Percentiles rank a stretch among this genome's conserved stretches.
Conservation (phyloP, 1,140 invertebrate genomes). For the Teleopsis dalmanni region DNA sequence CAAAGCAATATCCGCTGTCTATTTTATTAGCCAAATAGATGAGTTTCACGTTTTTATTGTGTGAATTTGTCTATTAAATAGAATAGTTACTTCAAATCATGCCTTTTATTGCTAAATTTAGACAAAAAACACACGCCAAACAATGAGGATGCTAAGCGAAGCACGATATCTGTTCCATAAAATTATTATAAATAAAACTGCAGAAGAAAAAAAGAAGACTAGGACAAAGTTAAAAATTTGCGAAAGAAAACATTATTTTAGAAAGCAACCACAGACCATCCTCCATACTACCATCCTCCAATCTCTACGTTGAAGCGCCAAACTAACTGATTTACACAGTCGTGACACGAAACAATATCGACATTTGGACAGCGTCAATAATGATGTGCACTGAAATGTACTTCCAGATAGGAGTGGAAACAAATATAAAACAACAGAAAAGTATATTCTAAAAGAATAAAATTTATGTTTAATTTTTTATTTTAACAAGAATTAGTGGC, state of each 20-base stretch:
- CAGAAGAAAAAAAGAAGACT: neutral
- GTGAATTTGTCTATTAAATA: slow-evolving; percentile 1
- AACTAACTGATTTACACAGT: slow-evolving; percentile 12
- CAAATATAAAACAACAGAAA: neutral
- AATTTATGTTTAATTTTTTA: too few relatives aligned
- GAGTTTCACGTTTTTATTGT: slow-evolving; percentile 3
- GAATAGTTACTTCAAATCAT: too few relatives aligned
- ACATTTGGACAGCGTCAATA: neutral
- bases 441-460: neutral
- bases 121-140: too few relatives aligned
- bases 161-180: neutral
- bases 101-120: too few relatives aligned
- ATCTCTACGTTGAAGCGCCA: neutral
- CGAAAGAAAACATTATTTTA: neutral
- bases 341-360: slow-evolving; percentile 11
- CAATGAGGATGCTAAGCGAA: neutral
- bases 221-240: neutral
- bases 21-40: too few relatives aligned
- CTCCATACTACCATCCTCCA: neutral
- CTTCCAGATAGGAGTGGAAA: neutral
- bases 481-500: neutral
- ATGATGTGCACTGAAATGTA: neutral
- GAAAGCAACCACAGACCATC: neutral
- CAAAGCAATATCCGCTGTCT: neutral
- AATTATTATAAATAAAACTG: neutral